Evolutionary conservation across 2,797 vertebrate genomes (phyloP).

Genomic region (Lithobates sylvaticus): DNA sequence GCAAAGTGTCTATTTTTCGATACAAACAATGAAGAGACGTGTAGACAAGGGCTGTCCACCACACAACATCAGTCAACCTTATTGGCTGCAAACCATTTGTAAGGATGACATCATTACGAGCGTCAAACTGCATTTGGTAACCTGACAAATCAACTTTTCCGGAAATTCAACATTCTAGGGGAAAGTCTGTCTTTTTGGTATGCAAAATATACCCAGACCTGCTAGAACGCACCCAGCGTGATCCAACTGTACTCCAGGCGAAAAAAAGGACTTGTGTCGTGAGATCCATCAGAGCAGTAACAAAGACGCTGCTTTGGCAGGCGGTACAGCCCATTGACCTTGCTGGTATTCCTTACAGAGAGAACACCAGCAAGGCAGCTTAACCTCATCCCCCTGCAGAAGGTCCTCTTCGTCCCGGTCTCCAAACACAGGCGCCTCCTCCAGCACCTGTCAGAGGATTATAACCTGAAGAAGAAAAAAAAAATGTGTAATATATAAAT

Average conservation of each 20-base stretch:
- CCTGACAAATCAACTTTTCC: neutral
- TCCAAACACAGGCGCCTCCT: constrained; percentile 86
- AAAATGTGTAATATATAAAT: too few species aligned
- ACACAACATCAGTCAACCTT: constrained; percentile 83
- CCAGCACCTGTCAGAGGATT: constrained; percentile 88
- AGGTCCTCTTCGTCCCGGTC: constrained; percentile 88
- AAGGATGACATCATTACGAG: constrained; percentile 89
- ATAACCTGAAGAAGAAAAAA: constrained; percentile 76
- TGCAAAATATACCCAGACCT: neutral
- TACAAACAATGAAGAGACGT: constrained; percentile 42
- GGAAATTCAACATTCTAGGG: neutral
- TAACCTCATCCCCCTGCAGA: constrained; percentile 94
- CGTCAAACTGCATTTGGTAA: constrained; percentile 68
- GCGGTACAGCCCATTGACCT: constrained; percentile 63
- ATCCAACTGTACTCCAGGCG: neutral
- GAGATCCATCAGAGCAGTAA: constrained; percentile 51
- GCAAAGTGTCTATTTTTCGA: constrained; percentile 29
- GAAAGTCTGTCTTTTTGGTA: neutral
- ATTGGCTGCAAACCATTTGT: constrained; percentile 83
- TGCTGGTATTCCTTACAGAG: constrained; percentile 63
- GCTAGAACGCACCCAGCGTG: neutral
- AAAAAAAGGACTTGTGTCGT: neutral
- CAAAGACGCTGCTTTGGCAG: constrained; percentile 68
- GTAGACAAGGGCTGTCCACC: constrained; percentile 67
- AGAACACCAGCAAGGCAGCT: constrained; percentile 69